Base-by-base conservation (phyloP, 2,797 vertebrate species). In the Anomalospiza imberbis region DNA sequence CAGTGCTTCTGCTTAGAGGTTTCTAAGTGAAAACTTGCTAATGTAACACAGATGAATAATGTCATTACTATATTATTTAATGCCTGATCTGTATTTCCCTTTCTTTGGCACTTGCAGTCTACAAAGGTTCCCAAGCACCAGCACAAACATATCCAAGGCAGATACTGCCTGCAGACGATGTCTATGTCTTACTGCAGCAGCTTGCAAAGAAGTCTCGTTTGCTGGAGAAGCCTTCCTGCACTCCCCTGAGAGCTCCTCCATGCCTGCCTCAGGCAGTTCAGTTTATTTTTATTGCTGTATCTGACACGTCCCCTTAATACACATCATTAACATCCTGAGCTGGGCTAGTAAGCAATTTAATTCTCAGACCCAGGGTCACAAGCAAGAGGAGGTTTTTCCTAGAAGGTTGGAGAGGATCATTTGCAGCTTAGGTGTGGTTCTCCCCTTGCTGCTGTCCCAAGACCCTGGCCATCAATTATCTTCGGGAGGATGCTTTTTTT, bases 241-340 rank as follows among this genome's bases (percentile, higher is more conserved):
- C 71, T 95, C 89, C 89, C 82, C 65, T 67, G 85, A 91, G 91
- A 95, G 77, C 77, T 90, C 53, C 57, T 29, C 57, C 61, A 85
- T 84, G 83, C 71, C 89, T 90, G 93, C 88, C 71, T 95, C 88
- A 86, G 82, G 91, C 94, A 91, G 60, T 55, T 90, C 83, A 58
- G 71, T 85, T 97, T 96, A 94, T 93, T 96, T 95, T 95, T 89
- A 92, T 78, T 95, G 88, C 89, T 94, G 54, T 90, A 95, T 91
- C 88, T 96, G 93, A 94, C 94, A 97, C 1, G 11, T 95, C 81
- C 85, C 85, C 85, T 94, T 89, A 89, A 89, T 83, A 92, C 0
- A 6, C 92, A 79, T 76, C 94, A 94, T 94, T 93, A 94, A 90
- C 60, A 94, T 82, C 85, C 88, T 62, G 73, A 90, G 90, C 81